Evolutionary conservation across 2,797 vertebrate genomes (phyloP).

Genomic region (Podarcis siculus): DNA sequence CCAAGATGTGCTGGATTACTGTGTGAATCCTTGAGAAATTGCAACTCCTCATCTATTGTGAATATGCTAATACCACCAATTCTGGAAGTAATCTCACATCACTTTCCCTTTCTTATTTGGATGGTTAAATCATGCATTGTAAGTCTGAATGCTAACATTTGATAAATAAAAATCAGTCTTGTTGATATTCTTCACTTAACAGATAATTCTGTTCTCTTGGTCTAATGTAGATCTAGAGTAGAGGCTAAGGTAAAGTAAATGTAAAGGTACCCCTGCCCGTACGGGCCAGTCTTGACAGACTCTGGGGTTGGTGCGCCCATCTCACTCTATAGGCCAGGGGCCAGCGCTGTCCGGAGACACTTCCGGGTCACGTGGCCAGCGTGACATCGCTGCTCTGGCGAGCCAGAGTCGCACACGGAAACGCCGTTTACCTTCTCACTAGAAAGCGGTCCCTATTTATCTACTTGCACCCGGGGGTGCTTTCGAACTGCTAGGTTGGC

Average conservation of each 20-base stretch:
- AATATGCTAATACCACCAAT: neutral
- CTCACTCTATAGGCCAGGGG: too few species aligned
- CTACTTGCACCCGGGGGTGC: too few species aligned
- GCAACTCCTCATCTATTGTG: neutral
- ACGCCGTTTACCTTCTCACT: too few species aligned
- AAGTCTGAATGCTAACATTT: neutral
- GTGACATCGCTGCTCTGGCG: too few species aligned
- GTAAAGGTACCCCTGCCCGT: too few species aligned
- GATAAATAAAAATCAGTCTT: neutral
- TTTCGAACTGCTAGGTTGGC: too few species aligned
- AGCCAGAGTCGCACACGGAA: too few species aligned
- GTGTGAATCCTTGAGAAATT: slow-evolving; percentile 20
- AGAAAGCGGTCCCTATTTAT: too few species aligned
- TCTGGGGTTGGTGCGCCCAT: too few species aligned
- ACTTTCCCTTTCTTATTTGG: neutral
- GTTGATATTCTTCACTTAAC: neutral
- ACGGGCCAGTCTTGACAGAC: too few species aligned
- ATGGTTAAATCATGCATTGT: neutral
- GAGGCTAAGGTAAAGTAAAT: neutral
- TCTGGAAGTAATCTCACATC: neutral
- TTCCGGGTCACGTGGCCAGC: too few species aligned
- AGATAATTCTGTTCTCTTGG: neutral
- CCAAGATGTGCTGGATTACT: slow-evolving; percentile 70
- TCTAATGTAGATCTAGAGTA: neutral
- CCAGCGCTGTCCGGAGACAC: too few species aligned